These are phyloP conservation scores for Notothenia rossii DNA, from an alignment of 2,113 vertebrate species.

Conservation along the genomic window DNA sequence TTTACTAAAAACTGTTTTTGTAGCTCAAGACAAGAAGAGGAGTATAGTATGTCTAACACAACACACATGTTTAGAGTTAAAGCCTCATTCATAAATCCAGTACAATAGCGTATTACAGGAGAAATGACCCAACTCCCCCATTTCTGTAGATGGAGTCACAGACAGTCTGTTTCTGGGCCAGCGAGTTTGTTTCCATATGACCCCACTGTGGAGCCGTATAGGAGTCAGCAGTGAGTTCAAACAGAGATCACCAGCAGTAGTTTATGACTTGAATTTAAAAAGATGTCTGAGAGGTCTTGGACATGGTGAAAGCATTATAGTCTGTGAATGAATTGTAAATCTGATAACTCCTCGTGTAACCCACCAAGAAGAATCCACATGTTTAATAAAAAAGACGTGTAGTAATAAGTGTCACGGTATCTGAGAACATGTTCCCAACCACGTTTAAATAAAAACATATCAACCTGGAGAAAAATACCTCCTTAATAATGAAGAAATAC, in stretches of 20 bases:
- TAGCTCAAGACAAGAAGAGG: constrained; percentile 11
- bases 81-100: constrained; percentile 56
- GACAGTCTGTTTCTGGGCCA: constrained; percentile 32
- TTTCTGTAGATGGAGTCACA: not conserved
- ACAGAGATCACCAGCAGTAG: constrained; percentile 56
- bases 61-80: constrained; percentile 61
- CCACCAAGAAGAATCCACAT: not conserved
- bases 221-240: constrained; percentile 51
- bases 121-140: not conserved
- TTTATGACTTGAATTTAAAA: constrained; percentile 51
- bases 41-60: constrained; percentile 4
- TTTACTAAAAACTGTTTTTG: constrained; percentile 21
- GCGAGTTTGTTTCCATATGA: constrained; percentile 59
- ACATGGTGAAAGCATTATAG: constrained; percentile 31
- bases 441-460: too few species aligned
- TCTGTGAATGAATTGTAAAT: constrained; percentile 27
- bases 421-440: too few species aligned
- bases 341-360: constrained; percentile 10
- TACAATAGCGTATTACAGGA: constrained; percentile 17
- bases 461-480: too few species aligned
- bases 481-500: too few species aligned
- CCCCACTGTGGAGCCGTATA: constrained; percentile 52
- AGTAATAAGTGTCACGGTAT: not conserved
- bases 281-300: constrained; percentile 6
- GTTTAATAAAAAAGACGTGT: constrained; percentile 7